Conservation (phyloP, 1,140 invertebrate species). For the Copidosoma floridanum region DNA sequence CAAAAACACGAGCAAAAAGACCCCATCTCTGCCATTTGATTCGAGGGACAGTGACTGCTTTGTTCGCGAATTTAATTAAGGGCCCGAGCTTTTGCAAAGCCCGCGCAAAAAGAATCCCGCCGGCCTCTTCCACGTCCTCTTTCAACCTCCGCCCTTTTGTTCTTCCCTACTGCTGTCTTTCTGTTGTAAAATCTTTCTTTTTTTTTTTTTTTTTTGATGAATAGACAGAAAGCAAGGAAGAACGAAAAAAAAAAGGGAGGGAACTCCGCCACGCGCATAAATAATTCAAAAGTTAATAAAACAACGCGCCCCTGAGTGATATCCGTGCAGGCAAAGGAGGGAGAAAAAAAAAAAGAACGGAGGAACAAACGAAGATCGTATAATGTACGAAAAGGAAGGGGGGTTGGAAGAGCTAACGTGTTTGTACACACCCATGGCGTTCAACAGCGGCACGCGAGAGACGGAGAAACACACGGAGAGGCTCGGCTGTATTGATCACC, state of each 20-base stretch:
- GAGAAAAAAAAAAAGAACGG: neutral
- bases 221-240: no score
- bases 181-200: constrained; percentile 9
- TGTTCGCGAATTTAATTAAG: constrained; percentile 30
- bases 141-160: constrained; percentile 18
- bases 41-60: constrained; percentile 24
- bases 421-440: neutral
- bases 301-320: constrained; percentile 7
- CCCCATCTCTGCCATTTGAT: constrained; percentile 19
- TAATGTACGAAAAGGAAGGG: neutral
- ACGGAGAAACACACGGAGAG: neutral
- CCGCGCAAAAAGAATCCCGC: constrained; percentile 12
- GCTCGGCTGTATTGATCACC: no score
- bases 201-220: constrained; percentile 14
- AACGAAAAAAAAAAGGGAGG: no score
- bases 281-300: constrained; percentile 25
- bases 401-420: neutral
- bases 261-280: constrained; percentile 10
- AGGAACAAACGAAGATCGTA: no score
- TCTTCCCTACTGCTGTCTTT: neutral
- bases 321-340: neutral
- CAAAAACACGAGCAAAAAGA: constrained; percentile 11
- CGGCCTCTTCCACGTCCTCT: constrained; percentile 6
- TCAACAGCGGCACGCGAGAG: neutral
- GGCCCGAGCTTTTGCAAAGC: constrained; percentile 9